A percentile compares a stretch with the other conserved stretches of the same genome.
These are phyloP conservation scores for Ammodytes dubius DNA, from an alignment of 2,113 vertebrate species.

Conservation along the genomic window DNA sequence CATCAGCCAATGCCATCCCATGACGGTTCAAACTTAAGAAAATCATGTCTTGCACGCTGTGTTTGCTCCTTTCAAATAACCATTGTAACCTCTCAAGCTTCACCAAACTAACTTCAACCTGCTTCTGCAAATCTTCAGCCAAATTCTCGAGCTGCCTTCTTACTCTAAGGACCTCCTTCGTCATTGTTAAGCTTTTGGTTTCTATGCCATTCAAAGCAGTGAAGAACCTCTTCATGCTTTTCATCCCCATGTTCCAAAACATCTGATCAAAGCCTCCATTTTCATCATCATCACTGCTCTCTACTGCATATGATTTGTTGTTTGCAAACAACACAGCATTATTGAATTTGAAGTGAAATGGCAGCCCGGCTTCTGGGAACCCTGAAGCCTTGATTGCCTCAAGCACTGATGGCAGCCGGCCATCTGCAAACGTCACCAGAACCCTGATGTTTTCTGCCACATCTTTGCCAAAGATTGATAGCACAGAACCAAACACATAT, in stretches of 20 bases:
- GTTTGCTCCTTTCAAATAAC: too few relatives aligned
- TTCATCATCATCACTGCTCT: neutral
- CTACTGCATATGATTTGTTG: neutral
- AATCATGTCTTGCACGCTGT: too few relatives aligned
- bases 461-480: conserved; percentile 54
- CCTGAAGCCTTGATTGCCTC: conserved; percentile 38
- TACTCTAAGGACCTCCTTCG: conserved; percentile 54
- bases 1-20: too few relatives aligned
- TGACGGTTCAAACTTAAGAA: too few relatives aligned
- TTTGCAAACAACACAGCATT: conserved; percentile 42
- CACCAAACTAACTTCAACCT: too few relatives aligned
- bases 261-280: conserved; percentile 44
- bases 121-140: conserved; percentile 36
- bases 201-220: too few relatives aligned
- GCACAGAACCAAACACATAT: conserved; percentile 49
- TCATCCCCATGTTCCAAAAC: neutral
- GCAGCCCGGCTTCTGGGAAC: conserved; percentile 15
- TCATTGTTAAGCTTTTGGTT: conserved; percentile 49
- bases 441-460: conserved; percentile 52
- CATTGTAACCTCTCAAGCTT: too few relatives aligned
- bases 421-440: conserved; percentile 55
- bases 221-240: too few relatives aligned
- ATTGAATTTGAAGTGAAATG: conserved; percentile 59
- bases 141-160: conserved; percentile 47
- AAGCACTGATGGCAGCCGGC: conserved; percentile 41